A percentile compares a stretch with the other conserved stretches of the same genome.
These are phyloP conservation scores for Aegithalos caudatus DNA, from an alignment of 2,113 vertebrate genomes.

Conservation along the genomic window DNA sequence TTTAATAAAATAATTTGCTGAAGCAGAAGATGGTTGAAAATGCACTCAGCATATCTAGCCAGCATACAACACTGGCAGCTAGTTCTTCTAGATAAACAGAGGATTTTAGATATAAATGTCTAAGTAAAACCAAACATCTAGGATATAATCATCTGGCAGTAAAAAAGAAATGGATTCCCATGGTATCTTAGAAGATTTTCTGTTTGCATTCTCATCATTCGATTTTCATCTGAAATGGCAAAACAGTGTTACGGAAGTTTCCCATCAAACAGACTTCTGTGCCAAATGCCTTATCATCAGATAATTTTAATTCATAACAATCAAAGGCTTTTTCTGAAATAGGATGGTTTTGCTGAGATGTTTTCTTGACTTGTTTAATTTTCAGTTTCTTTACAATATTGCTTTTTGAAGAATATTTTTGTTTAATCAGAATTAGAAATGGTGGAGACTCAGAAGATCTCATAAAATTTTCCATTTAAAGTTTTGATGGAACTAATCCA, in stretches of 20 bases:
- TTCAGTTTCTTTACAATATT: not conserved
- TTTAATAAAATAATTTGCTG: slow-evolving; percentile 29
- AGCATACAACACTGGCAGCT: not conserved
- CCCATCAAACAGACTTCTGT: not conserved
- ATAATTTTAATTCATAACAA: not conserved
- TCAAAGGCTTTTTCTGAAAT: not conserved
- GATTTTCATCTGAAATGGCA: not conserved
- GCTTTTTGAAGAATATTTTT: not conserved
- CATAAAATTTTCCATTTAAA: not conserved
- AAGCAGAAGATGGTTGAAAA: not conserved
- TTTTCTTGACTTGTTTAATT: not conserved
- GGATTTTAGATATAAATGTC: not conserved
- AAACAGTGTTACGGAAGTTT: not conserved
- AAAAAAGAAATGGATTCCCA: not conserved
- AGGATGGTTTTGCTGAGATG: not conserved
- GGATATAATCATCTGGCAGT: not conserved
- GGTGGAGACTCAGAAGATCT: not conserved
- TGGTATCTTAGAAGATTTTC: not conserved
- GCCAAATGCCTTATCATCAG: not conserved
- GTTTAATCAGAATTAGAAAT: not conserved
- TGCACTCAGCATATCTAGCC: not conserved
- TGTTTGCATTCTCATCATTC: not conserved
- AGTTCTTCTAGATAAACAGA: not conserved
- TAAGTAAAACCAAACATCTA: not conserved
- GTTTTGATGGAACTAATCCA: not conserved